Evolutionary conservation across 2,888 invertebrate genomes (phyloP), one percentile per base, ranked within the genome.

Genomic region (Tetranychus truncatus): DNA sequence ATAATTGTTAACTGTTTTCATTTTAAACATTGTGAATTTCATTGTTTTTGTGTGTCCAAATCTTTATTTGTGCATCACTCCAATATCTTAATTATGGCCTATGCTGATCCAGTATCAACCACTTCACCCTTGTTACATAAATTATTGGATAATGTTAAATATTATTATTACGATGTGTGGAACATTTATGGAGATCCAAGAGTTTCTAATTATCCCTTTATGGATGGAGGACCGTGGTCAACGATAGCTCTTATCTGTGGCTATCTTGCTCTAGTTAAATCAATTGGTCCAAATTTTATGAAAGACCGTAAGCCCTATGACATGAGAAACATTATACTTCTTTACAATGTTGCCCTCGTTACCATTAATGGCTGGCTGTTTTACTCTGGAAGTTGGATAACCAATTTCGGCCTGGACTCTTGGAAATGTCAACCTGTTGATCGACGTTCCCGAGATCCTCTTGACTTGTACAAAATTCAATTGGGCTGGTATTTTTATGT

Each of bases 181-280:
- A 65, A 74, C 21, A 66, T 69, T 18, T 67, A 74, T 67, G 76
- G 76, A n/a, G 76, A 76, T 44, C 76, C 76, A 18, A 71, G 76
- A n/a, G 76, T 76, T 24, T 34, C 72, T 44, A 72, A 76, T 21
- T 74, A 74, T 67, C 74, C 76, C 8, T 76, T 76, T 34, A 74
- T 76, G 74, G 76, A 76, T 9, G 77, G 79, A 18, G 77, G 77
- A 18, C 79, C 79, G 1, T 78, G 79, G 72, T 76, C 78, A 8
- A 77, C 78, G 24, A 66, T 79, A 20, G 76, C 78, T 21, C 77
- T 79, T 45, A 77, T 79, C 24, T 75, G 76, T 15, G 77, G 77
- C n/a, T 79, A 79, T 74, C 75, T 79, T 11, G 79, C 78, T 66
- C 78, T 79, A 55, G 78, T 79, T 15, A 79, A 79, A 76, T 76